phyloP scores from a whole-genome alignment of 53 echinoderm and acorn worm species.

The Astropecten irregularis region DNA sequence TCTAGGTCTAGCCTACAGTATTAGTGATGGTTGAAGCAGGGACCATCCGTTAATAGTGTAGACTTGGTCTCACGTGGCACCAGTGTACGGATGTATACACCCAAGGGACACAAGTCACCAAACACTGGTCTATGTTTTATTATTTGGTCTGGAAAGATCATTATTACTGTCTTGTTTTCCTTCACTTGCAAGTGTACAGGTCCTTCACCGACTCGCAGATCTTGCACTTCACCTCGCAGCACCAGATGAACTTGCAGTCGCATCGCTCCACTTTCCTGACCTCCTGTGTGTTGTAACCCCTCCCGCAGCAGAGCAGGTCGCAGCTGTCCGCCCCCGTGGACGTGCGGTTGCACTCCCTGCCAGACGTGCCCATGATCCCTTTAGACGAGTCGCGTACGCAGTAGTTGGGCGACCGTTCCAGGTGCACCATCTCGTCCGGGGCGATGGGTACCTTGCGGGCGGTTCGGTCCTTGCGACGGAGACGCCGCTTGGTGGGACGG shows the following conservation, averaged over 20 bases:
- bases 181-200: conserved; percentile 90
- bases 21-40: too few relatives aligned
- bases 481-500: conserved; percentile 70
- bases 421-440: conserved; percentile 62
- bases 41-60: too few relatives aligned
- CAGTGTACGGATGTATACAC: too few relatives aligned
- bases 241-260: conserved; percentile 96
- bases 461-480: conserved; percentile 64
- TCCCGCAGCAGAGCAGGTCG: conserved; percentile 82
- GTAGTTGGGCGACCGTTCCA: conserved; percentile 80
- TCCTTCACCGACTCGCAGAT: conserved; percentile 80
- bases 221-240: conserved; percentile 90
- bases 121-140: too few relatives aligned
- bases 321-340: conserved; percentile 75
- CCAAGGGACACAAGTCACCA: too few relatives aligned
- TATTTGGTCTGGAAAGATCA: too few relatives aligned
- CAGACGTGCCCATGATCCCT: conserved; percentile 84
- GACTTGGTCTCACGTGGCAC: too few relatives aligned
- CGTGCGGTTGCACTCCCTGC: conserved; percentile 89
- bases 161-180: too few relatives aligned
- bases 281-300: conserved; percentile 92
- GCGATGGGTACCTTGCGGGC: conserved; percentile 51
- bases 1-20: too few relatives aligned
- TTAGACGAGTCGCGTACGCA: conserved; percentile 53
- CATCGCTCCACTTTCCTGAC: conserved; percentile 78